Evolutionary conservation across 2,797 vertebrate genomes (phyloP), one percentile per base, ranked within the genome.

Genomic region (Mionectes olivaceus): DNA sequence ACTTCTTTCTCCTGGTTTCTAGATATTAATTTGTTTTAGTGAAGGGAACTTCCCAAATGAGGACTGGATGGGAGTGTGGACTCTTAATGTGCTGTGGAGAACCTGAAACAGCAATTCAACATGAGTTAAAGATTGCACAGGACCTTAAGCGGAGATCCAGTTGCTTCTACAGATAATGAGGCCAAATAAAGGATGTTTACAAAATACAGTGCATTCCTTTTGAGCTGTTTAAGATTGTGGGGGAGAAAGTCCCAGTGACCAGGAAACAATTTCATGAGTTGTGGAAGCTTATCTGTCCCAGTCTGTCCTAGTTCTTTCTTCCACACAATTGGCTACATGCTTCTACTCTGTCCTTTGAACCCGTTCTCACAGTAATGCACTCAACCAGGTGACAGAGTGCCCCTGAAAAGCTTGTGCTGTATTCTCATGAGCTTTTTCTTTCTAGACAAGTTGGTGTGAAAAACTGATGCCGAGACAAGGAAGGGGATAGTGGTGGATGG

Each of bases 291-390:
- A 28, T 73, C 19, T 79, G 55, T 90, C 30, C 30, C 7, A 13
- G 18, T 13, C 46, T 49, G 22, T 73, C 50, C 24, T 70, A 84
- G 35, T 56, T 69, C 17, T 77, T 24, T 75, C 19, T 69, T 90
- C 25, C 8, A 3, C 4, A 32, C 25, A 9, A 1, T 73, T 79
- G 59, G 13, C 19, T 78, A 1, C 2, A 0, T 21, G 4, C 79
- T 87, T 19, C 33, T 75, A 1, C 32, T 93, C 12, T 44, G 13
- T 60, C 13, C 56, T 76, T 77, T 59, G 57, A 13, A 24, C 13
- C 15, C 41, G 17, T 13, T 52, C 50, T 56, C 69, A 33, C 0
- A 61, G 35, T 39, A 13, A 32, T 1, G 1, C 3, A 4, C 15
- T 41, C 7, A 3, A 13, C 28, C 7, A 18, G 32, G 28, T 56